phyloP scores from a whole-genome alignment of 2,113 vertebrate genomes.

The human region GRCh38 chr11:3936501-3937000 shows the following conservation, averaged over 20 bases:
- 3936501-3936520: not conserved
- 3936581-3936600: not conserved
- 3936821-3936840: conserved; percentile 13
- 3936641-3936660: not conserved
- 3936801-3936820: conserved; percentile 16
- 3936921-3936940: conserved; percentile 52
- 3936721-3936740: not conserved
- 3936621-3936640: not conserved
- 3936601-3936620: not conserved
- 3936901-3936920: not conserved
- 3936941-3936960: not conserved
- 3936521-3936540: not conserved
- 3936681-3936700: not conserved
- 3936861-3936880: conserved; percentile 54
- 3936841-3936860: not conserved
- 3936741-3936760: conserved; percentile 2
- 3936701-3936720: not conserved
- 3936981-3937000: conserved; percentile 48
- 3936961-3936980: conserved; percentile 14
- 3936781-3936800: conserved; percentile 35
- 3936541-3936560: not conserved
- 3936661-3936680: not conserved
- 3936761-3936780: not conserved
- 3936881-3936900: not conserved
- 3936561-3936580: conserved; percentile 31